Percentiles rank a stretch among this genome's conserved stretches.
Conservation (phyloP, 2,888 invertebrate species). For the Alcis repandata region DNA sequence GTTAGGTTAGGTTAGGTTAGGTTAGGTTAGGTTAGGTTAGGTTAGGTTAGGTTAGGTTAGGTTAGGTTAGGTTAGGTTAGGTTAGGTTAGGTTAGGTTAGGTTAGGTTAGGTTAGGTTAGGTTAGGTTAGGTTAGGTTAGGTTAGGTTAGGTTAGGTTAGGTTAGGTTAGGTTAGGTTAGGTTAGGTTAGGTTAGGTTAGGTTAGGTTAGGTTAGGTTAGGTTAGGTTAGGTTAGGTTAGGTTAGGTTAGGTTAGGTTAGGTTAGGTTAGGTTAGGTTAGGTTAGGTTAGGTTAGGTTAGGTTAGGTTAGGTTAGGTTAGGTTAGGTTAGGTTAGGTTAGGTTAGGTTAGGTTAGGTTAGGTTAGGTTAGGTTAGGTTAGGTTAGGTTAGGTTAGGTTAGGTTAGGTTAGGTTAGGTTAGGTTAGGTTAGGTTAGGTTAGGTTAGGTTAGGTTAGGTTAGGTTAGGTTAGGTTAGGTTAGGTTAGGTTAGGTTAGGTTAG, state of each 20-base stretch:
- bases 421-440: constrained; percentile 13
- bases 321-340: constrained; percentile 15
- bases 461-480: too few relatives aligned
- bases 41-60: constrained; percentile 4
- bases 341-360: constrained; percentile 42
- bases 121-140: constrained; percentile 10
- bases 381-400: constrained; percentile 13
- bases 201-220: constrained; percentile 11
- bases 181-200: constrained; percentile 11
- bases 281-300: constrained; percentile 10
- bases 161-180: constrained; percentile 11
- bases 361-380: constrained; percentile 26
- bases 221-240: constrained; percentile 5
- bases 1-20: constrained; percentile 7
- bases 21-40: constrained; percentile 4
- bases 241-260: constrained; percentile 11
- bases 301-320: constrained; percentile 9
- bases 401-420: too few relatives aligned
- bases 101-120: constrained; percentile 11
- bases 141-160: constrained; percentile 11
- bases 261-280: constrained; percentile 34
- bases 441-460: constrained; percentile 31
- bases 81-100: constrained; percentile 44
- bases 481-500: constrained; percentile 6
- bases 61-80: constrained; percentile 29